Percentiles rank a stretch among this genome's conserved stretches.
phyloP scores from a whole-genome alignment of 1,140 invertebrate species.

The Cryptotermes secundus region DNA sequence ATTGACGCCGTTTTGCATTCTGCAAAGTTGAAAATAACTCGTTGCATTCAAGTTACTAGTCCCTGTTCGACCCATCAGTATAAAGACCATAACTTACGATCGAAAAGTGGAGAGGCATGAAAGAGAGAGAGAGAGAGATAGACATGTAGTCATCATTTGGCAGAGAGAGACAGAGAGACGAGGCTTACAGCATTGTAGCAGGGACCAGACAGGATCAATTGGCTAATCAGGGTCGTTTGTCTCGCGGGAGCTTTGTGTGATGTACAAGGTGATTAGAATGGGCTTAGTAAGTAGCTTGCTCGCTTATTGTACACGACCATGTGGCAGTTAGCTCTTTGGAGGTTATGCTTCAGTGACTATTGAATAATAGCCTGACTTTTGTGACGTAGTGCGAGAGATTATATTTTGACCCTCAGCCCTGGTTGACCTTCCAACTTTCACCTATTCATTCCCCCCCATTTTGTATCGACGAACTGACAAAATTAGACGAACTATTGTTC shows the following conservation, averaged over 20 bases:
- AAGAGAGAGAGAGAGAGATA: not conserved
- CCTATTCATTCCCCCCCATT: not conserved
- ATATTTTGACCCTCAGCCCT: not conserved
- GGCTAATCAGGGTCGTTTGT: conserved; percentile 18
- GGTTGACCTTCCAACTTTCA: not conserved
- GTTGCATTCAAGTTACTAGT: not conserved
- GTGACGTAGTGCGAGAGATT: not conserved
- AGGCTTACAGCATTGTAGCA: not conserved
- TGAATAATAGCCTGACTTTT: conserved; percentile 17
- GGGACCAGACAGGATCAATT: not conserved
- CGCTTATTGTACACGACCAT: not conserved
- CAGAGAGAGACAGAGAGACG: not conserved
- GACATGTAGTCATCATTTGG: not conserved
- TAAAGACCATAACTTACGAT: not conserved
- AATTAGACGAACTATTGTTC: not conserved
- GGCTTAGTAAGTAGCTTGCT: not conserved
- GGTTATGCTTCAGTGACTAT: conserved; percentile 4
- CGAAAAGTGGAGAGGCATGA: not conserved
- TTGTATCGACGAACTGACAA: not conserved
- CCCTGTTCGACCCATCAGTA: not conserved
- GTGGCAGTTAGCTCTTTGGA: not conserved
- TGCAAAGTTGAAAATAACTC: not conserved
- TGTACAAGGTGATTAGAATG: conserved; percentile 8
- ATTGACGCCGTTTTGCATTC: not conserved
- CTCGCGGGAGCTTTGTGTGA: conserved; percentile 8